Base-by-base conservation (phyloP, 2,797 vertebrate genomes). In the Premnoplex brunnescens region DNA sequence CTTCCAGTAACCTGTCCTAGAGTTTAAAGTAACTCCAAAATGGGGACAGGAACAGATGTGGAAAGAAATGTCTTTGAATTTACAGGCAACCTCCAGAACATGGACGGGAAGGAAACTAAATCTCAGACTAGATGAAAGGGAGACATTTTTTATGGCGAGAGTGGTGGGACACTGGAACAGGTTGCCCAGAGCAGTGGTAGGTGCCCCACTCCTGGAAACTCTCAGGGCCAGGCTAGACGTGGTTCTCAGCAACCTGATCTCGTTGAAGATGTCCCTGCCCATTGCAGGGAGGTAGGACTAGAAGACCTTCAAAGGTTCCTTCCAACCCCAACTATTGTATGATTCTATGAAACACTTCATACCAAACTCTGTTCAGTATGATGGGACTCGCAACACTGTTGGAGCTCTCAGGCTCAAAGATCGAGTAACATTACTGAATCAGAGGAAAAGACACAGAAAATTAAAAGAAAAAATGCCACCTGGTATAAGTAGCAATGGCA, bases 151-250 rank as follows among this genome's bases (percentile, higher is more conserved):
- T 27, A 49, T 0, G 0, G 9, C 11, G 16, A 63, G 14, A 21
- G 6, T 26, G 22, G 12, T 21, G 77, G 55, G 41, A 44, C 24
- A 39, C 27, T 48, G 26, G 6, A 18, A 73, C 23, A 48, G n/a
- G 12, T 13, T 77, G 21, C 22, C 46, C 24, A 69, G 37, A 83
- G 55, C 48, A 3, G 11, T 6, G 5, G 32, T 3, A 34, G 55
- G 30, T 63, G 9, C 5, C 28, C 10, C 76, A 55, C 1, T n/a
- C 27, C n/a, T 48, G 15, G 32, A 20, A 64, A 55, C 7, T 10
- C 8, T 56, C 22, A 52, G 14, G 8, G 56, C 19, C 51, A 77
- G 55, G 15, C 4, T 49, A 21, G 22, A 77, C 0, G 0, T 4
- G 5, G 27, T 30, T 66, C 28, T 77, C 20, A 32, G 26, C 2